A percentile compares a stretch with the other conserved stretches of the same genome.
These are phyloP conservation scores for Tetraneura akinire DNA, from an alignment of 1,140 invertebrate species.

Conservation along the genomic window DNA sequence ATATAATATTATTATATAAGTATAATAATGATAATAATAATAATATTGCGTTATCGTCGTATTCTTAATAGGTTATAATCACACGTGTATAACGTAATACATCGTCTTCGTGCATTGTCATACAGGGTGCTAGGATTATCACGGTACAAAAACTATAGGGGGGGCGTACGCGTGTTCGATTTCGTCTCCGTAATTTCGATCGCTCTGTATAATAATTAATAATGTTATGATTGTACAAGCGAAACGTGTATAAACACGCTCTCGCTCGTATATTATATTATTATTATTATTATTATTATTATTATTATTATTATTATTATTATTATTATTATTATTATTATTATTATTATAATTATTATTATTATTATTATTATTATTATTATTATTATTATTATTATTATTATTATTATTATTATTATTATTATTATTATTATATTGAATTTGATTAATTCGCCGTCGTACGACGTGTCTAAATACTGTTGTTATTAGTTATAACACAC, in stretches of 20 bases:
- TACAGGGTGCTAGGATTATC: no score
- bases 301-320: background rate
- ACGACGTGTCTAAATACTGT: conserved; percentile 12
- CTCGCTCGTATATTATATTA: background rate
- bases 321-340: background rate
- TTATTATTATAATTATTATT: background rate
- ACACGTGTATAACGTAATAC: background rate
- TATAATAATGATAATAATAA: no score
- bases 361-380: background rate
- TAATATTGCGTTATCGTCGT: background rate
- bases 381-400: background rate
- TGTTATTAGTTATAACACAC: background rate
- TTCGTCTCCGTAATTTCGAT: no score
- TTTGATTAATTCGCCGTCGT: conserved; percentile 12
- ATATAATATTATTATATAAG: background rate
- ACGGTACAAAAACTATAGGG: no score
- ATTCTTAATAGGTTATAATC: conserved; percentile 16
- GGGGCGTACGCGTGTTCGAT: no score
- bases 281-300: background rate
- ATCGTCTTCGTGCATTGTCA: background rate
- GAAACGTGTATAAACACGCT: conserved; percentile 7
- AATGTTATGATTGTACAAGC: background rate
- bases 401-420: background rate
- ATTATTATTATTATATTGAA: background rate
- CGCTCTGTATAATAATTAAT: no score